Conservation (phyloP, 2,888 invertebrate genomes). For the Kuschelorhynchus macadamiae region DNA sequence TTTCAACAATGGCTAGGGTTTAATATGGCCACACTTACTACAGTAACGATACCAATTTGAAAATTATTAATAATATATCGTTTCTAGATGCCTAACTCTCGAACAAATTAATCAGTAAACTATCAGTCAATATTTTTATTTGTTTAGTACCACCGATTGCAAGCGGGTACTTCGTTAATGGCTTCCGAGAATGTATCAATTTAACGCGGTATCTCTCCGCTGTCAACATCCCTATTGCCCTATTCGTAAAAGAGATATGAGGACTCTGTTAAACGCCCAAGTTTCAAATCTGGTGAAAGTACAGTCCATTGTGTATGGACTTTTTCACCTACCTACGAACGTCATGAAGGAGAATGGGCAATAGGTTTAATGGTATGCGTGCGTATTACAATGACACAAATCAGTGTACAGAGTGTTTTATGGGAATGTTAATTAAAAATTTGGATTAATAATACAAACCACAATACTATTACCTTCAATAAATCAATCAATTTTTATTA, state of each 20-base stretch:
- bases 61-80: no score
- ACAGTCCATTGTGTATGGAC: constrained; percentile 1
- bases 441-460: no score
- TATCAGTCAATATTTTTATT: not conserved
- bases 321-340: constrained; percentile 15
- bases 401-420: no score
- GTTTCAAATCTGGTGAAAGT: constrained; percentile 22
- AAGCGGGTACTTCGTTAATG: constrained; percentile 19
- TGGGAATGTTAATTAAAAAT: no score
- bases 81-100: not conserved
- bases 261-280: constrained; percentile 23
- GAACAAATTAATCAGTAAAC: no score
- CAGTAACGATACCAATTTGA: no score
- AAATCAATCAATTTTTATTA: no score
- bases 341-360: not conserved
- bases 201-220: constrained; percentile 27
- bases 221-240: constrained; percentile 19
- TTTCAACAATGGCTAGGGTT: no score
- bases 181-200: constrained; percentile 28
- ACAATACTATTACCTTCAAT: no score
- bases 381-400: no score
- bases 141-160: not conserved
- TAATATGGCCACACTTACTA: no score
- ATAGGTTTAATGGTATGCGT: no score
- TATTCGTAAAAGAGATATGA: constrained; percentile 2